phyloP scores from a whole-genome alignment of 2,113 vertebrate genomes.

The Hucho hucho region DNA sequence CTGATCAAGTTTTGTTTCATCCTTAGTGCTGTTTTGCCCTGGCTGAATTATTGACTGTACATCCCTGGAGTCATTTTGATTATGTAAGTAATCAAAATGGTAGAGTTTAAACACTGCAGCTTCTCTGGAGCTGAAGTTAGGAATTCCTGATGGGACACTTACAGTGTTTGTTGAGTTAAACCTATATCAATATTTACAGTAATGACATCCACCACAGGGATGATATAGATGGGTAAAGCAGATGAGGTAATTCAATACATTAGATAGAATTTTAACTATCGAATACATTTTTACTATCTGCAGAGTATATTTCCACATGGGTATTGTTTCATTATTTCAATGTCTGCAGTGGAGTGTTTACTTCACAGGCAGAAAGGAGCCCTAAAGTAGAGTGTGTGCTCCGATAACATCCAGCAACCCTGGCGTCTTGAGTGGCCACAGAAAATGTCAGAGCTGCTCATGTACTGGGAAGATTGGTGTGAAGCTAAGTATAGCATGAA shows the following conservation, averaged over 20 bases:
- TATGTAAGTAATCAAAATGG: background rate
- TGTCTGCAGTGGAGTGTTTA: constrained; percentile 31
- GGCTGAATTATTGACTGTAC: background rate
- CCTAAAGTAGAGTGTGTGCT: constrained; percentile 36
- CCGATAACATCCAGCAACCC: constrained; percentile 51
- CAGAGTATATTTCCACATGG: constrained; percentile 1
- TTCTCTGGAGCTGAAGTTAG: background rate
- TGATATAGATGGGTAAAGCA: background rate
- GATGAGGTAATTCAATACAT: background rate
- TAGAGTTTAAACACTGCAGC: background rate
- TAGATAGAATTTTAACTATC: no score
- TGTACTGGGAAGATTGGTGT: constrained; percentile 55
- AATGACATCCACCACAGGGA: background rate
- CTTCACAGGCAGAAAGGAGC: constrained; percentile 39
- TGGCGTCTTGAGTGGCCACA: constrained; percentile 60
- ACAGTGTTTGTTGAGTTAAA: background rate
- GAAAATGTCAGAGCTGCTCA: constrained; percentile 38
- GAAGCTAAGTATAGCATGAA: constrained; percentile 63
- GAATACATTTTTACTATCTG: background rate
- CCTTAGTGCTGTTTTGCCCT: background rate
- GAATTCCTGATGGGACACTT: background rate
- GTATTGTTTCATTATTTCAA: constrained; percentile 31
- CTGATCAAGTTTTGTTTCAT: background rate
- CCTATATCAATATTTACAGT: background rate
- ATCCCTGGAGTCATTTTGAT: background rate